These are phyloP conservation scores for Muscina levida DNA, from an alignment of 2,888 invertebrate genomes.

Conservation along the genomic window DNA sequence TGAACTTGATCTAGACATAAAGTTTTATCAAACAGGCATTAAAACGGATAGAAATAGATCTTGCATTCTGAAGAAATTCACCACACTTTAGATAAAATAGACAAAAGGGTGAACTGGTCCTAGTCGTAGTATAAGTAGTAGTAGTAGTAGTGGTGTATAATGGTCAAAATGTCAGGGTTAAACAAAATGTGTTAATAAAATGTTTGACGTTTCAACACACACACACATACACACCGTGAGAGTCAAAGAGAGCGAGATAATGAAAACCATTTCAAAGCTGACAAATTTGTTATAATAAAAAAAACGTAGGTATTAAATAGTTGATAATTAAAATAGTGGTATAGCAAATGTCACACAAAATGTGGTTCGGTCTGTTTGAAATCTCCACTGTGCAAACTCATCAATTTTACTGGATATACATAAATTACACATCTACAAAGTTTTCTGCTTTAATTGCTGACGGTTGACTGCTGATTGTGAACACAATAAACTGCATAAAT, in stretches of 20 bases:
- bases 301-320: conserved; percentile 20
- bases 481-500: no score
- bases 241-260: no score
- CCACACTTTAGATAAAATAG: background rate
- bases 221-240: no score
- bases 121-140: no score
- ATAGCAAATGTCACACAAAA: background rate
- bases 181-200: conserved; percentile 44
- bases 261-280: no score
- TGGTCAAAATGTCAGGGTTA: conserved; percentile 75
- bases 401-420: background rate
- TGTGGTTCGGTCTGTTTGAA: conserved; percentile 7
- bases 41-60: conserved; percentile 24
- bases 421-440: no score
- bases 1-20: conserved; percentile 72
- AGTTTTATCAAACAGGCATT: conserved; percentile 28
- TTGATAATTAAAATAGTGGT: conserved; percentile 7
- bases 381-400: background rate
- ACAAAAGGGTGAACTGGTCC: conserved; percentile 6
- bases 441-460: no score
- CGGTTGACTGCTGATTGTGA: no score
- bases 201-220: no score
- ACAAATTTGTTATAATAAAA: no score
- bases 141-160: no score
- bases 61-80: conserved; percentile 31